Conservation (phyloP, 2,888 invertebrate genomes). For the Mechanitis mazaeus region DNA sequence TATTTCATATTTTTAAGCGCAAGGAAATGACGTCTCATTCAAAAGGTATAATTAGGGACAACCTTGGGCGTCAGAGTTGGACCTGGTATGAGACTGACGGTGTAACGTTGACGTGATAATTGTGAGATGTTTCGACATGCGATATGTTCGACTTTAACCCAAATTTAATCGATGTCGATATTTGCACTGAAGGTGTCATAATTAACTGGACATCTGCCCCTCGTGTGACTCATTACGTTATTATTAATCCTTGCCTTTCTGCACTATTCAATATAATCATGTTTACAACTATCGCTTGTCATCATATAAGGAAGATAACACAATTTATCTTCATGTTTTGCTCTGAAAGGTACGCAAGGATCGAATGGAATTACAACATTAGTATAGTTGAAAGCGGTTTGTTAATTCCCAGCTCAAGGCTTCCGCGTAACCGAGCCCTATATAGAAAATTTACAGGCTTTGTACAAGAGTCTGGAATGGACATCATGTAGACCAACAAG, state of each 20-base stretch:
- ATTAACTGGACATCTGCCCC: conserved; percentile 15
- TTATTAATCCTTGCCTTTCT: conserved; percentile 20
- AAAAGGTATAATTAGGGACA: conserved; percentile 75
- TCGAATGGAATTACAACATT: conserved; percentile 31
- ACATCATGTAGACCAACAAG: conserved; percentile 46
- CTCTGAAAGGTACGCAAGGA: conserved; percentile 32
- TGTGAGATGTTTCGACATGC: conserved; percentile 61
- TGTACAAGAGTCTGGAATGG: conserved; percentile 44
- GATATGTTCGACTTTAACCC: conserved; percentile 28
- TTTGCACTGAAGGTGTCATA: conserved; percentile 24
- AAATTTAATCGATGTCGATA: conserved; percentile 31
- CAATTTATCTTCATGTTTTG: conserved; percentile 24
- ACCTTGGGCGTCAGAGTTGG: conserved; percentile 63
- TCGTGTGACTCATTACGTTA: conserved; percentile 16
- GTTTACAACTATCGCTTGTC: conserved; percentile 24
- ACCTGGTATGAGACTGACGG: conserved; percentile 58
- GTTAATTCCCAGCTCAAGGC: conserved; percentile 34
- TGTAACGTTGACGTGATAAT: conserved; percentile 58
- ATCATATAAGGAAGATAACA: conserved; percentile 27
- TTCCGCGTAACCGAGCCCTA: conserved; percentile 41
- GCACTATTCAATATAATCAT: conserved; percentile 22
- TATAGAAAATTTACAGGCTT: conserved; percentile 45
- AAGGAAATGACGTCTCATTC: conserved; percentile 75
- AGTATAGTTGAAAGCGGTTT: conserved; percentile 29
- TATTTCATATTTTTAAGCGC: conserved; percentile 72